Evolutionary conservation across 2,797 vertebrate species (phyloP).

Genomic region (Triplophysa yarkandensis): DNA sequence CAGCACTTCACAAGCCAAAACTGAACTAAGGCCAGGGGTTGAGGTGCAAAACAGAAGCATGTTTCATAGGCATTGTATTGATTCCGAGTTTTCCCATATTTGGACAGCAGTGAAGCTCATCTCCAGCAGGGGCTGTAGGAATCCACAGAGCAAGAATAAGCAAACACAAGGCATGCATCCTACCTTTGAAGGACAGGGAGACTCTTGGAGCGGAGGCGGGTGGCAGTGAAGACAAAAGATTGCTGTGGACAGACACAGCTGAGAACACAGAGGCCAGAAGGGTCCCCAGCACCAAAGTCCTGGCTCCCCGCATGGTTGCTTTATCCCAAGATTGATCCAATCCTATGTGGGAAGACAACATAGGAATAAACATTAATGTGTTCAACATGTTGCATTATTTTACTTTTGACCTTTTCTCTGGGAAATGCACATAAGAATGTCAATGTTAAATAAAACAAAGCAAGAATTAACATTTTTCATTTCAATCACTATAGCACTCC

Average conservation of each 20-base stretch:
- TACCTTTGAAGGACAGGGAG: constrained; percentile 85
- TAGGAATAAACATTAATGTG: neutral
- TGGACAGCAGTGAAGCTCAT: constrained; percentile 40
- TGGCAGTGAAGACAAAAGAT: constrained; percentile 53
- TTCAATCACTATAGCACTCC: too few species aligned
- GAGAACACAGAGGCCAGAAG: constrained; percentile 71
- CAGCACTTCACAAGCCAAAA: constrained; percentile 31
- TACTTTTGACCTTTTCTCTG: too few species aligned
- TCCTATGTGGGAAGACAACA: constrained; percentile 62
- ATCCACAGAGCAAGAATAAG: constrained; percentile 24
- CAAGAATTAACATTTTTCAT: too few species aligned
- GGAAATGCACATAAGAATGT: too few species aligned
- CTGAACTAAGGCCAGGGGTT: constrained; percentile 15
- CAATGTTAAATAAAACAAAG: too few species aligned
- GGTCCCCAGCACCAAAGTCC: constrained; percentile 74
- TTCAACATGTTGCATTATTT: neutral
- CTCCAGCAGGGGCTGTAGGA: constrained; percentile 37
- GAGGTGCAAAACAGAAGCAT: constrained; percentile 1
- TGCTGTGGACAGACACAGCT: constrained; percentile 60
- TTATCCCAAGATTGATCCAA: constrained; percentile 64
- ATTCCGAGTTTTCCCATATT: constrained; percentile 7
- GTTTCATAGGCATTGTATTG: neutral
- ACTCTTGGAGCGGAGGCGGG: constrained; percentile 77
- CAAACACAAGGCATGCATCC: constrained; percentile 42
- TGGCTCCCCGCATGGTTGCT: constrained; percentile 73